Percentiles rank a stretch among this genome's conserved stretches.
Evolutionary conservation across 2,113 vertebrate species (phyloP).

Genomic region (Todiramphus saurophagus): DNA sequence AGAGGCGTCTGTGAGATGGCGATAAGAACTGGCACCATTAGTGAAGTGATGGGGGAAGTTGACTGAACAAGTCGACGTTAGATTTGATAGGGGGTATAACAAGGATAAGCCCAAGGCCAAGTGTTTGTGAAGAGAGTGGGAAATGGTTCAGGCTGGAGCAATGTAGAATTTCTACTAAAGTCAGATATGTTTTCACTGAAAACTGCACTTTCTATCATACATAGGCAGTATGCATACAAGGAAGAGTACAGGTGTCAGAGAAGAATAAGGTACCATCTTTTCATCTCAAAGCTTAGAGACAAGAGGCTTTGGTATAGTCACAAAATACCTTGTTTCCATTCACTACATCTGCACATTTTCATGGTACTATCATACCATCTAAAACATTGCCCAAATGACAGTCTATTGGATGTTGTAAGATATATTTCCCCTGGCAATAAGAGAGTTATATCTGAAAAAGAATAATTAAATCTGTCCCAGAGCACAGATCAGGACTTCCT

Average conservation of each 20-base stretch:
- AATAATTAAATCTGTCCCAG: neutral
- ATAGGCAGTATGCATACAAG: neutral
- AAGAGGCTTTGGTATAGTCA: neutral
- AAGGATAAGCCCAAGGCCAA: conserved; percentile 47
- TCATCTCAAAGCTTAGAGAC: neutral
- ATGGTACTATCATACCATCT: neutral
- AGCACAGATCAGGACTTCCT: neutral
- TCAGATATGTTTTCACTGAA: neutral
- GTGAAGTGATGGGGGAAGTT: conserved; percentile 43
- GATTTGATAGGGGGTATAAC: conserved; percentile 21
- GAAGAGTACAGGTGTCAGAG: neutral
- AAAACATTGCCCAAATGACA: neutral
- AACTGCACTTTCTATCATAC: neutral
- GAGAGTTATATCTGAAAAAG: neutral
- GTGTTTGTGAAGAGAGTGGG: conserved; percentile 57
- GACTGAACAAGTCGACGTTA: neutral
- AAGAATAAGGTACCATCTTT: neutral
- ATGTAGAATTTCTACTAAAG: neutral
- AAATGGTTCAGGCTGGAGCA: neutral
- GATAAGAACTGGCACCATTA: conserved; percentile 59
- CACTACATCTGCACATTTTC: neutral
- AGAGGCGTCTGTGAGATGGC: conserved; percentile 43
- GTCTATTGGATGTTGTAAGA: neutral
- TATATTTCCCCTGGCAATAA: neutral
- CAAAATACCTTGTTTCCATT: neutral